These are phyloP conservation scores for Aegotheles bennettii DNA, from an alignment of 2,113 vertebrate species.

Conservation along the genomic window DNA sequence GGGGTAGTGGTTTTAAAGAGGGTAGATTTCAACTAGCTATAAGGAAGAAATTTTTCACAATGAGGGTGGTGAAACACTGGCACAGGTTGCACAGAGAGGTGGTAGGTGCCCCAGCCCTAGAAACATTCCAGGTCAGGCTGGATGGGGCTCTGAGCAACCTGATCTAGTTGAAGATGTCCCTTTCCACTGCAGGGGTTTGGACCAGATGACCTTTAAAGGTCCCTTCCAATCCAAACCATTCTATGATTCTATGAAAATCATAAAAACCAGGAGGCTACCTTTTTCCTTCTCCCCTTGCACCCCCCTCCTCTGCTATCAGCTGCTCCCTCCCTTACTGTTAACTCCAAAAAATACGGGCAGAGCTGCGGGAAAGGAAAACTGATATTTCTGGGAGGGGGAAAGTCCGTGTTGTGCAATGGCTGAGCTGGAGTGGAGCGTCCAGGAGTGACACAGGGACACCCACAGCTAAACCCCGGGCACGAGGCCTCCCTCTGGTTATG, in stretches of 20 bases:
- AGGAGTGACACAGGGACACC: background rate
- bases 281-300: background rate
- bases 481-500: background rate
- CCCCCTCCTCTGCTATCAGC: accelerated
- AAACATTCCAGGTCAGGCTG: too few relatives aligned
- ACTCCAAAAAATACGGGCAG: background rate
- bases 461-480: background rate
- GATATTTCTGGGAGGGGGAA: background rate
- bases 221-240: too few relatives aligned
- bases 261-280: background rate
- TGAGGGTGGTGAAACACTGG: too few relatives aligned
- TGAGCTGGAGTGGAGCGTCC: background rate
- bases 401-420: accelerated
- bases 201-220: too few relatives aligned
- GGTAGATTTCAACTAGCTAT: too few relatives aligned
- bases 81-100: too few relatives aligned
- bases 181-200: too few relatives aligned
- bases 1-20: too few relatives aligned
- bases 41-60: too few relatives aligned
- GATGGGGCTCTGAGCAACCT: too few relatives aligned
- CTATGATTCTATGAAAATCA: background rate
- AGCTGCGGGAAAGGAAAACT: background rate
- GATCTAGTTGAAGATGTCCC: too few relatives aligned
- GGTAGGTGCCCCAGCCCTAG: too few relatives aligned
- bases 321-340: background rate